Percentiles rank a stretch among this genome's conserved stretches.
These are phyloP conservation scores for Amazona finschi DNA, from an alignment of 2,797 vertebrate genomes.

Conservation along the genomic window DNA sequence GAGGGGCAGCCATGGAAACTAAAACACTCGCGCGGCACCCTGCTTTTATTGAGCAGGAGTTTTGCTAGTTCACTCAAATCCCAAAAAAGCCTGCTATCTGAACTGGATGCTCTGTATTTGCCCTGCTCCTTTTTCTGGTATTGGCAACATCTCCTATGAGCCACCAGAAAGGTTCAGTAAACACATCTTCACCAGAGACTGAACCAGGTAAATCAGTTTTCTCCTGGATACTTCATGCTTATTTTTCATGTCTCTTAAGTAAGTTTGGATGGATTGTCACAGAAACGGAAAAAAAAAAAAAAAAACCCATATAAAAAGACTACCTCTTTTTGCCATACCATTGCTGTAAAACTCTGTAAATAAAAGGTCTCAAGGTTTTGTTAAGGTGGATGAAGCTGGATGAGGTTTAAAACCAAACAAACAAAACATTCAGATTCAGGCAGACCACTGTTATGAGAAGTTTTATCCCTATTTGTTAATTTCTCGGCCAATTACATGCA, in stretches of 20 bases:
- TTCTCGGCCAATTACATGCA: neutral
- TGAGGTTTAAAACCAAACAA: neutral
- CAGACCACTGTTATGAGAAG: neutral
- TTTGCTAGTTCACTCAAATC: neutral
- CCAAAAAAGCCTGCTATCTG: neutral
- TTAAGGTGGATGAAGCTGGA: neutral
- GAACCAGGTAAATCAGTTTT: neutral
- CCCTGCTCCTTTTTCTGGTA: neutral
- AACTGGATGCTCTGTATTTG: neutral
- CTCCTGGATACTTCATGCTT: neutral
- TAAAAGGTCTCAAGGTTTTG: neutral
- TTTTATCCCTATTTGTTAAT: neutral
- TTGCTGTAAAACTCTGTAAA: neutral
- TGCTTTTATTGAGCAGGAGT: neutral
- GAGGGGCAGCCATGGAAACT: conserved; percentile 16
- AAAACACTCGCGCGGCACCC: neutral
- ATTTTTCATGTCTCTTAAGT: neutral
- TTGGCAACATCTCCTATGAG: neutral
- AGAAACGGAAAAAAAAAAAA: neutral
- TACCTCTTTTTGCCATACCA: neutral
- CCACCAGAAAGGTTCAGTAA: neutral
- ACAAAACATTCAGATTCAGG: neutral
- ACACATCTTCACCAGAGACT: neutral
- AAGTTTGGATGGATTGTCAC: neutral
- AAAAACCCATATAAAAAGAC: neutral